phyloP scores from a whole-genome alignment of 2,113 vertebrate genomes.

The Dissostichus mawsoni region DNA sequence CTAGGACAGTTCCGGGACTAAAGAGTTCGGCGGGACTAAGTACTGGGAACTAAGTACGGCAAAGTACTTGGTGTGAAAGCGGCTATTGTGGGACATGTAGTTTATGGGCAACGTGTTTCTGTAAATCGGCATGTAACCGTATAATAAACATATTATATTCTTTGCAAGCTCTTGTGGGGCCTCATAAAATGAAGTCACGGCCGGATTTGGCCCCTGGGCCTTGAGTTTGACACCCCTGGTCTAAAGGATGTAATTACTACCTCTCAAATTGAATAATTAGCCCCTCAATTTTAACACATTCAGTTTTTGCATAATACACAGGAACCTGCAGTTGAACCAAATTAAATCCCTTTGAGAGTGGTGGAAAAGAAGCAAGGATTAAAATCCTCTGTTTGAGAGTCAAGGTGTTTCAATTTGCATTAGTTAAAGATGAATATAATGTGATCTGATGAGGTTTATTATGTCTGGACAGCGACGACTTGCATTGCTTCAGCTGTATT shows the following conservation, averaged over 20 bases:
- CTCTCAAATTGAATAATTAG: conserved; percentile 79
- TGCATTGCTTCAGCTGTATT: not conserved
- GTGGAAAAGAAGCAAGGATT: conserved; percentile 49
- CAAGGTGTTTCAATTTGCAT: conserved; percentile 54
- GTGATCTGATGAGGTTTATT: conserved; percentile 41
- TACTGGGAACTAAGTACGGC: no score
- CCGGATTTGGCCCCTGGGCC: no score
- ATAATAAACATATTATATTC: no score
- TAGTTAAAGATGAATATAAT: conserved; percentile 47
- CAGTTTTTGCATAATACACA: conserved; percentile 64
- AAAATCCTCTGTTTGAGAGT: conserved; percentile 51
- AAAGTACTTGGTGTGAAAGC: no score
- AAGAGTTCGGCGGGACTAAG: no score
- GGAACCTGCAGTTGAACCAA: conserved; percentile 70
- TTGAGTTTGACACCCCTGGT: not conserved
- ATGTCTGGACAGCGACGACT: not conserved
- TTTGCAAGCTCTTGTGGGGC: no score
- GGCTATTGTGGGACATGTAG: no score
- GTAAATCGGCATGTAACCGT: no score
- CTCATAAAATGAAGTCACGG: no score
- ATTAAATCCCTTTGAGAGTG: conserved; percentile 70
- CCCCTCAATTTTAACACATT: conserved; percentile 67
- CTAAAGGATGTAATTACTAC: conserved; percentile 78
- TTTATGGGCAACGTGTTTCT: no score
- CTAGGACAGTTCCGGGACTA: no score